A percentile compares a stretch with the other conserved stretches of the same genome.
phyloP scores from a whole-genome alignment of 2,113 vertebrate genomes.

The Xenopus laevis region DNA sequence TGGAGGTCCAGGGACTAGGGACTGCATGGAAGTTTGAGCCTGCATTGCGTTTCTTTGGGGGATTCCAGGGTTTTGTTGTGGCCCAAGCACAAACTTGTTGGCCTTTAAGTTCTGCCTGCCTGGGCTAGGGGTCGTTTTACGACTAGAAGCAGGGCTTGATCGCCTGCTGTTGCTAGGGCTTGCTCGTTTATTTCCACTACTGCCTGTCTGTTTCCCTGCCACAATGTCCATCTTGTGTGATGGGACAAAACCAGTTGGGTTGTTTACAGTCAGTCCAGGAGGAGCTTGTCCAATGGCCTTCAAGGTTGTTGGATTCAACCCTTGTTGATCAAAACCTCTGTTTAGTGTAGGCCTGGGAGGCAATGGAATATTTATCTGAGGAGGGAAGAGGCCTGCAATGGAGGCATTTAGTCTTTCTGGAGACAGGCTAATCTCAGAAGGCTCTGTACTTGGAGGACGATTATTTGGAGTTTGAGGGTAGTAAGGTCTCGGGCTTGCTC shows the following conservation, averaged over 20 bases:
- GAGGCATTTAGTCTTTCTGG: conserved; percentile 96
- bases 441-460: conserved; percentile 94
- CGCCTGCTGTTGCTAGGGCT: conserved; percentile 92
- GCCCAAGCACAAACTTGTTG: conserved; percentile 72
- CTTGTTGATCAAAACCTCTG: conserved; percentile 95
- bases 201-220: conserved; percentile 76
- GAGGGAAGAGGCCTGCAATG: conserved; percentile 95
- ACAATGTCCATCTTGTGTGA: conserved; percentile 70
- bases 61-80: conserved; percentile 73
- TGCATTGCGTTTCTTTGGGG: conserved; percentile 72
- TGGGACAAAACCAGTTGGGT: conserved; percentile 62
- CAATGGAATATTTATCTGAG: conserved; percentile 97
- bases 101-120: conserved; percentile 86
- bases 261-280: conserved; percentile 73
- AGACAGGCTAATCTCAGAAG: conserved; percentile 95
- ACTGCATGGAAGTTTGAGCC: conserved; percentile 69
- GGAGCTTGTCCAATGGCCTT: conserved; percentile 97
- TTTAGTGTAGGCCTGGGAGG: conserved; percentile 88
- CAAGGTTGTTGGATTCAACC: conserved; percentile 94
- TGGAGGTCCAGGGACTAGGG: conserved; percentile 63
- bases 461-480: conserved; percentile 94
- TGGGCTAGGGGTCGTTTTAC: conserved; percentile 90
- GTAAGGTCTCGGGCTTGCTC: conserved; percentile 93
- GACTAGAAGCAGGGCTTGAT: conserved; percentile 88
- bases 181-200: conserved; percentile 80